phyloP scores from a whole-genome alignment of 2,113 vertebrate genomes.

The Osmerus eperlanus region DNA sequence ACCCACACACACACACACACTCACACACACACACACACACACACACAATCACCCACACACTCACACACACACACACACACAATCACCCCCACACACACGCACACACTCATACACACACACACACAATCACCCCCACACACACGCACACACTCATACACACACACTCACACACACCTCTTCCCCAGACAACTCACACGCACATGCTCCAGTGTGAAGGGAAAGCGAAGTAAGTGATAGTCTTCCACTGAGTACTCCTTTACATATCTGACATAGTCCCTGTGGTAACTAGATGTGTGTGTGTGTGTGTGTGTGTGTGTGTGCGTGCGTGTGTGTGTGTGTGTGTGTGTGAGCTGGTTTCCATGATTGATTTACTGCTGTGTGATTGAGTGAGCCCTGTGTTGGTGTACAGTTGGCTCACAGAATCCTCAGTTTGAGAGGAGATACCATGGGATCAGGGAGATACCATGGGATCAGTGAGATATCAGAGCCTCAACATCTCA shows the following conservation, averaged over 20 bases:
- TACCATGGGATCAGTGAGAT: slow-evolving; percentile 16
- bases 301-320: not conserved
- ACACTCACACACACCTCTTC: not conserved
- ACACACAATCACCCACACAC: too few relatives aligned
- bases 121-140: too few relatives aligned
- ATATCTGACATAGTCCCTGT: slow-evolving; percentile 3
- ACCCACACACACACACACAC: too few relatives aligned
- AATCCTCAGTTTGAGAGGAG: too few relatives aligned
- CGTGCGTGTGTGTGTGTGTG: too few relatives aligned
- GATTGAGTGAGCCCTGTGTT: not conserved
- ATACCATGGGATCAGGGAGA: too few relatives aligned
- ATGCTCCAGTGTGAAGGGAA: not conserved
- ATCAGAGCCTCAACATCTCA: slow-evolving; percentile 16
- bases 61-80: slow-evolving; percentile 1
- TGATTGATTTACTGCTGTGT: not conserved
- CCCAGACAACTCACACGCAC: not conserved
- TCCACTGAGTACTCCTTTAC: not conserved
- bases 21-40: too few relatives aligned
- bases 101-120: too few relatives aligned
- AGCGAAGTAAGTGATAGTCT: not conserved
- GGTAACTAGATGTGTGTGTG: not conserved
- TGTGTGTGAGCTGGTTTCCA: not conserved
- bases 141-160: too few relatives aligned
- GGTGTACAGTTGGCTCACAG: too few relatives aligned
- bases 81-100: too few relatives aligned